Evolutionary conservation across 2,113 vertebrate genomes (phyloP), one percentile per base, ranked within the genome.

Genomic region (Erpornis zantholeuca): DNA sequence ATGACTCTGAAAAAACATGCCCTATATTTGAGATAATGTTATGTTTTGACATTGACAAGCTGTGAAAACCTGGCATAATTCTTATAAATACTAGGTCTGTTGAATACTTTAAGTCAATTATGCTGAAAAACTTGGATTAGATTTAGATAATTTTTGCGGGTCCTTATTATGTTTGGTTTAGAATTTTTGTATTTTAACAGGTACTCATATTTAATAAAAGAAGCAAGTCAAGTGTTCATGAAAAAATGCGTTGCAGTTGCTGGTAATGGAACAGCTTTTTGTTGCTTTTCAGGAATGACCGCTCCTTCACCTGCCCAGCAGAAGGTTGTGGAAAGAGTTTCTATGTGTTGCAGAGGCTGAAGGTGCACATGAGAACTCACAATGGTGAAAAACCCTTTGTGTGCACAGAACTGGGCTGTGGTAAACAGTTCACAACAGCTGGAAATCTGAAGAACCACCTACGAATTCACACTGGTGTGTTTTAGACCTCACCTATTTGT

Each of bases 361-460:
- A 99, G 96, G 99, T 99, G 54, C 99, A 99, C 98, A 99, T 99
- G 99, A 98, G 99, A 95, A 99, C 99, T n/a, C 99, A 99, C 96
- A 99, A 99, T 33, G 99, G 99, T 15, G 99, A 99, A 97, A 99
- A 99, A 90, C 99, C 99, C 42, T 99, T 99, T 95, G 98, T 98
- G 96, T 99, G 99, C 97, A 98, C 98, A 7, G 99, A 99, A 97
- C 98, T 99, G 60, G 98, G 98, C 97, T 99, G 99, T 83, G 99
- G 98, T 56, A 99, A 99, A 96, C 99, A 98, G 97, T 99, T 99
- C 97, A 99, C 99, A 66, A 99, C 99, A 15, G 99, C 99, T 57
- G 99, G 99, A 54, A 99, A 99, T 97, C 95, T 99, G 95, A 99
- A 99, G 98, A 99, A 99, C 97, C 99, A 99, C 97, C 97, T 97